phyloP scores from a whole-genome alignment of 2,888 invertebrate species.

The Phyto melanocephala region DNA sequence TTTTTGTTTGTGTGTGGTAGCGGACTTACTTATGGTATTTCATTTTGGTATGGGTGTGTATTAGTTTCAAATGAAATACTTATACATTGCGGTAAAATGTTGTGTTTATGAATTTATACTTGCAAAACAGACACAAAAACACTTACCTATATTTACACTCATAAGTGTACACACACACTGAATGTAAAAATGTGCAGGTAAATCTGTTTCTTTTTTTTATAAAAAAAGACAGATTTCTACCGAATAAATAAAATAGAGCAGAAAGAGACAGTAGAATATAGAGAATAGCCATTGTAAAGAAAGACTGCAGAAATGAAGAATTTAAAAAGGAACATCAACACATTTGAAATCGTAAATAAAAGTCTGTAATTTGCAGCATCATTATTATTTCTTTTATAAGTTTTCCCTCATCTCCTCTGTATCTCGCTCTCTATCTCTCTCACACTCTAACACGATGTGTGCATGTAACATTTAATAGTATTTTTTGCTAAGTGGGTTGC shows the following conservation, averaged over 20 bases:
- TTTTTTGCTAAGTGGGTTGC: background rate
- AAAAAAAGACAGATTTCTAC: background rate
- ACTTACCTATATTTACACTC: background rate
- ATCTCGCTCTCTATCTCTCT: no score
- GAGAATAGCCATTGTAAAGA: background rate
- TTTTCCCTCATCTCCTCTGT: no score
- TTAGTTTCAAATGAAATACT: background rate
- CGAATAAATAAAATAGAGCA: background rate
- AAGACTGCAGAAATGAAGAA: slow-evolving; percentile 25
- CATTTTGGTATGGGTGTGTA: background rate
- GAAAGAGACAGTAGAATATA: background rate
- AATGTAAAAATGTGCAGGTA: background rate
- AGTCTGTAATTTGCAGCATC: slow-evolving; percentile 52
- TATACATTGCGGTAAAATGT: slow-evolving; percentile 53
- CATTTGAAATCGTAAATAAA: slow-evolving; percentile 40
- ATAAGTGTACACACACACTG: background rate
- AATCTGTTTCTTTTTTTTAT: background rate
- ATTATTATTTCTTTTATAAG: slow-evolving; percentile 34
- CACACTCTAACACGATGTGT: no score
- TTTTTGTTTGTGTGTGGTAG: background rate
- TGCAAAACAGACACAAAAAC: background rate
- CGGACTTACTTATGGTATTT: slow-evolving; percentile 5
- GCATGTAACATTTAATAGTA: background rate
- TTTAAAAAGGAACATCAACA: slow-evolving; percentile 55
- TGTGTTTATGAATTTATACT: slow-evolving; percentile 27